These are phyloP conservation scores for Australoheros scitulus DNA, from an alignment of 2,113 vertebrate species.

Conservation along the genomic window DNA sequence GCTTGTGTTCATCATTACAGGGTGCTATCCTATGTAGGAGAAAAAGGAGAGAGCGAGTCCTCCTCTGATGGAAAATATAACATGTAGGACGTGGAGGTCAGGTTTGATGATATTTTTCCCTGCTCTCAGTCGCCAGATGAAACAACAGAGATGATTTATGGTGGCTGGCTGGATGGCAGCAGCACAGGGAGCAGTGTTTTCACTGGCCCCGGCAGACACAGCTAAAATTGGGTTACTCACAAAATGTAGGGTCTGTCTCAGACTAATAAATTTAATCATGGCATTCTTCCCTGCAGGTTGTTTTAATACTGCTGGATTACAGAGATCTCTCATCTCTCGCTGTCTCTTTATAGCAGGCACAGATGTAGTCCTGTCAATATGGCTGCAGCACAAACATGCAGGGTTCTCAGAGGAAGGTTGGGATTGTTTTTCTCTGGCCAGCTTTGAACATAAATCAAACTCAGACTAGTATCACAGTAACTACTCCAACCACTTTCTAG, in stretches of 20 bases:
- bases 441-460: slow-evolving; percentile 4
- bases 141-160: slow-evolving; percentile 79
- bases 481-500: background rate
- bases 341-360: slow-evolving; percentile 35
- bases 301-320: slow-evolving; percentile 72
- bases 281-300: slow-evolving; percentile 68
- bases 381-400: background rate
- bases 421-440: background rate
- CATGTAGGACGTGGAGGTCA: slow-evolving; percentile 49
- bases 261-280: slow-evolving; percentile 79
- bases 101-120: slow-evolving; percentile 70
- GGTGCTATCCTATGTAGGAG: background rate
- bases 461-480: background rate
- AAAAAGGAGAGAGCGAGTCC: background rate
- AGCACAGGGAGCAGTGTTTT: slow-evolving; percentile 59
- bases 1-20: background rate
- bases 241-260: slow-evolving; percentile 73
- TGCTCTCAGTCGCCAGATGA: slow-evolving; percentile 71
- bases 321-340: slow-evolving; percentile 51
- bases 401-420: background rate
- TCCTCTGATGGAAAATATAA: slow-evolving; percentile 35
- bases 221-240: slow-evolving; percentile 75
- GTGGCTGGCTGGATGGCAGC: slow-evolving; percentile 63
- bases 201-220: slow-evolving; percentile 58
- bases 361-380: slow-evolving; percentile 3